A percentile compares a stretch with the other conserved stretches of the same genome.
Conservation (phyloP, 2,113 vertebrate genomes). For the Glareola pratincola region DNA sequence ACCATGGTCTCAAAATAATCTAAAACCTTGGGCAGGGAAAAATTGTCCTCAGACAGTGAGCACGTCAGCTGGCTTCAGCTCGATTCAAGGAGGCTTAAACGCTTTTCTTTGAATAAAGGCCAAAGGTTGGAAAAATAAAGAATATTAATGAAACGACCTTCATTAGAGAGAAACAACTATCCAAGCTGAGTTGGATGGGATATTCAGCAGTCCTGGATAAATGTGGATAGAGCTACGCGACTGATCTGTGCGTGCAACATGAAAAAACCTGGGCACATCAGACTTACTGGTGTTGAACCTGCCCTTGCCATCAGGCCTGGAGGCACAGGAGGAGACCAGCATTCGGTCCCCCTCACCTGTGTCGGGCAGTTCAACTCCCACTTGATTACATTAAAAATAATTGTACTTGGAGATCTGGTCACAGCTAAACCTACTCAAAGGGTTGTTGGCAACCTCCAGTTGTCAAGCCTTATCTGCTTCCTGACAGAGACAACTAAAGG, state of each 20-base stretch:
- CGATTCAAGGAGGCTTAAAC: background rate
- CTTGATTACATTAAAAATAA: background rate
- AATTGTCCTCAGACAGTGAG: background rate
- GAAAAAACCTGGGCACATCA: background rate
- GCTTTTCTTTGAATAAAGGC: background rate
- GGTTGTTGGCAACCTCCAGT: background rate
- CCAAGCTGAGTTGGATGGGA: background rate
- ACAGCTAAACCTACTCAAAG: background rate
- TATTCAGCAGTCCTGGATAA: background rate
- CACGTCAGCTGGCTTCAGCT: background rate
- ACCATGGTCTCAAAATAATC: background rate
- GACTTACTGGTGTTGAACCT: background rate
- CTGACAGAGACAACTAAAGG: slow-evolving; percentile 33
- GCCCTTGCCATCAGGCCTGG: background rate
- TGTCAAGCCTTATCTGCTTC: slow-evolving; percentile 2
- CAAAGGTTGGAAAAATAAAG: background rate
- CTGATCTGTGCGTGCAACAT: background rate
- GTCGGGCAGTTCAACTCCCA: background rate
- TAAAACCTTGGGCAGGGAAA: background rate
- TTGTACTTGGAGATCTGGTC: background rate
- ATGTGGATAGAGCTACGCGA: background rate
- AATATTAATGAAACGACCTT: background rate
- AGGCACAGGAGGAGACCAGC: background rate
- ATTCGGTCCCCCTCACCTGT: background rate
- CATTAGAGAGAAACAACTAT: background rate